These are phyloP conservation scores for Amiota communis DNA, from an alignment of 2,888 invertebrate genomes.

Conservation along the genomic window DNA sequence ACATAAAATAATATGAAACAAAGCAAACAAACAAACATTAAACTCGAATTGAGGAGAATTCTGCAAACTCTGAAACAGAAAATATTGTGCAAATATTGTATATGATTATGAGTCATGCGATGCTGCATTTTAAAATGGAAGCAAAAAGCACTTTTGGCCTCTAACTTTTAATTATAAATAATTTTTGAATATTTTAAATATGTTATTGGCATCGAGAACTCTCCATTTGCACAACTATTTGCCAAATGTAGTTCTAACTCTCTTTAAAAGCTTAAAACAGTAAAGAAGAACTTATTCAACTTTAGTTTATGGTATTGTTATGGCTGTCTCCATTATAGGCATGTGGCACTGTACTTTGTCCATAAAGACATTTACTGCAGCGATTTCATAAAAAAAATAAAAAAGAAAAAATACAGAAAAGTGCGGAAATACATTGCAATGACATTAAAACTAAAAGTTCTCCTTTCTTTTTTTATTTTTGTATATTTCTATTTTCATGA, in stretches of 20 bases:
- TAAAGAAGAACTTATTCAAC: no score
- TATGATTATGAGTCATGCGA: neutral
- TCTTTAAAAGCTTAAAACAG: no score
- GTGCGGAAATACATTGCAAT: constrained; percentile 68
- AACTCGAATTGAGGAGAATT: neutral
- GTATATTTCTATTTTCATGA: constrained; percentile 36
- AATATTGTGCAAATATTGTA: neutral
- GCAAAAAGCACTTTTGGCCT: constrained; percentile 57
- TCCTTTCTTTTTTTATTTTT: constrained; percentile 41
- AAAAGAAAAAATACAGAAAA: constrained; percentile 57
- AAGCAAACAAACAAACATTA: neutral
- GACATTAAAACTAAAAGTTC: constrained; percentile 66
- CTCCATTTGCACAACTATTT: neutral
- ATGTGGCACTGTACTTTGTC: neutral
- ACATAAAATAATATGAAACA: neutral
- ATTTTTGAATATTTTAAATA: constrained; percentile 65
- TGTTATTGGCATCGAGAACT: constrained; percentile 64
- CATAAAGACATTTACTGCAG: neutral
- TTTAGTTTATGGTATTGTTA: no score
- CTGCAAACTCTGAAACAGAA: constrained; percentile 1
- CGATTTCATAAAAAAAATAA: no score
- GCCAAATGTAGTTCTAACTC: no score
- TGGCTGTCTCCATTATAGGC: no score
- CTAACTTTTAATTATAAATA: constrained; percentile 68
- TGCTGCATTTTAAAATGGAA: neutral